A percentile compares a stretch with the other conserved stretches of the same genome.
phyloP scores from a whole-genome alignment of 2,888 invertebrate genomes.

The Anthophora plumipes region DNA sequence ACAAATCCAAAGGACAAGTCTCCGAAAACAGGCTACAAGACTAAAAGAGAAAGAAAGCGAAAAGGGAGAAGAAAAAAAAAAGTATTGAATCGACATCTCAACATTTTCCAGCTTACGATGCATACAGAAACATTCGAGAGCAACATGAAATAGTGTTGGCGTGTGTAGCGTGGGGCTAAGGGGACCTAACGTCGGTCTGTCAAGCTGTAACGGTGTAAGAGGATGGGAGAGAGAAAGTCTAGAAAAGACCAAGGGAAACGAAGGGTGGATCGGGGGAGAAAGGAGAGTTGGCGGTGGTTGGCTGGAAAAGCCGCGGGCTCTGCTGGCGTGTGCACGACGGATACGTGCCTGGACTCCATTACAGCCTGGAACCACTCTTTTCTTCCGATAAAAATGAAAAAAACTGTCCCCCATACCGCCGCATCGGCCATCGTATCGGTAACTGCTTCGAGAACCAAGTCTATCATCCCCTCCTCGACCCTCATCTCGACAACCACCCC shows the following conservation, averaged over 20 bases:
- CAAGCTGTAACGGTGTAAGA: constrained; percentile 63
- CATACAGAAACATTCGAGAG: background rate
- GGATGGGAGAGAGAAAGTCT: constrained; percentile 15
- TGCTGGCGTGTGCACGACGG: constrained; percentile 80
- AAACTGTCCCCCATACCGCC: constrained; percentile 65
- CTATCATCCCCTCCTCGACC: constrained; percentile 52
- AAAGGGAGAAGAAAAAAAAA: background rate
- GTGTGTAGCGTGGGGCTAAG: constrained; percentile 29
- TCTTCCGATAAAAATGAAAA: constrained; percentile 77
- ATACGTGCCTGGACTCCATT: constrained; percentile 80
- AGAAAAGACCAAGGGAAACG: constrained; percentile 24
- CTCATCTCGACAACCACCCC: constrained; percentile 43
- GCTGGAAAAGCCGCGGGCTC: constrained; percentile 79
- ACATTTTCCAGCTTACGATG: constrained; percentile 5
- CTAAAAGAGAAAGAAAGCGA: too few relatives aligned
- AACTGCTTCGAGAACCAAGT: constrained; percentile 70
- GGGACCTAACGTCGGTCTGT: constrained; percentile 72
- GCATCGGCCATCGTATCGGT: constrained; percentile 68
- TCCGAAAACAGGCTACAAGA: too few relatives aligned
- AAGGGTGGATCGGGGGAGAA: background rate
- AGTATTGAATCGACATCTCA: constrained; percentile 12
- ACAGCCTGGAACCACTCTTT: constrained; percentile 75
- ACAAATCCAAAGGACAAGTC: too few relatives aligned
- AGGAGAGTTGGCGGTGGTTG: constrained; percentile 47
- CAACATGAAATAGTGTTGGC: constrained; percentile 7